Base-by-base conservation (phyloP, 1,140 invertebrate species). In the Mercenaria mercenaria region DNA sequence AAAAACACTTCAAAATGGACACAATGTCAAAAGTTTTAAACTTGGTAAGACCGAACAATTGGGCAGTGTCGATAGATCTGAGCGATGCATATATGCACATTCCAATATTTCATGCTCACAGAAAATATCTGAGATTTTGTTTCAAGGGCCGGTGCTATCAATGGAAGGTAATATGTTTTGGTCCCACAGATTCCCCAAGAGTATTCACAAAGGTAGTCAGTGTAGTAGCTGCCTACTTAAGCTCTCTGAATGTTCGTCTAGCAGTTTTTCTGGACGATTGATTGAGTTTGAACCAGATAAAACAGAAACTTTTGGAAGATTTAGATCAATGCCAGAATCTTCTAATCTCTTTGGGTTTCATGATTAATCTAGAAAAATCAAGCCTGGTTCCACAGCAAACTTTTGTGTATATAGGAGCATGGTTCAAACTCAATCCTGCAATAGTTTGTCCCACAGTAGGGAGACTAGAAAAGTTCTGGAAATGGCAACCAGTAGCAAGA, bases 1-100 rank as follows among this genome's bases (percentile, higher is more conserved):
- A 80, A 90, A 76, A 84, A 47, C 79, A 89, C 39, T 92, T 92
- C 86, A 92, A 91, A 82, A 92, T 91, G 89, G 91, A 91, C 34
- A 91, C 85, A n/a, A 52, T 86, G 32, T n/a, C 20, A 32, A 87
- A 82, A 52, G 91, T 92, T 18, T 20, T 91, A 18, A 92, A 87
- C 41, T 29, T 77, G 56, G 64, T 82, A 26, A 20, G n/a, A 20
- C 59, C 69, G 41, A 77, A 41, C 56, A 61, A 89, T 34, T 74
- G 43, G 64, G 29, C 26, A 20, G 20, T 82, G 18, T 32, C 61
- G 2, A 29, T 89, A 32, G 88, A 89, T 89, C 72, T 59, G 59
- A 89, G 13, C 59, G 43, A 39, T 82, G 80, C 43, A 80, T 79
- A 64, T 88, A 37, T 59, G 37, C 76, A 23, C 26, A 59, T 89